Evolutionary conservation across 2,888 invertebrate genomes (phyloP).

Genomic region (Pseudococcus viburni): DNA sequence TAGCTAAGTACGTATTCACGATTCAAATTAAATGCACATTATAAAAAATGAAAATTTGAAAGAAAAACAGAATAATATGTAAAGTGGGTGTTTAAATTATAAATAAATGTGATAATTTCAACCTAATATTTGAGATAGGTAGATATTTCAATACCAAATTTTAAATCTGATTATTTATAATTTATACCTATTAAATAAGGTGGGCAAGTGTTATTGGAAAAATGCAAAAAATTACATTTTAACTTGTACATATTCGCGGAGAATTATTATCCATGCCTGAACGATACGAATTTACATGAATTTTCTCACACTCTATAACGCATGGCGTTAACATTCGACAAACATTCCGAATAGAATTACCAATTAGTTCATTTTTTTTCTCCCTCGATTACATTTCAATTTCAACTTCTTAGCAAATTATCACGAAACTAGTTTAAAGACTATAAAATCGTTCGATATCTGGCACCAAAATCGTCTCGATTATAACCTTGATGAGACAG

Average conservation of each 20-base stretch:
- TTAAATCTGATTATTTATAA: no score
- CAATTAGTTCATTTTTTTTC: background rate
- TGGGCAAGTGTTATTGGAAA: no score
- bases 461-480: background rate
- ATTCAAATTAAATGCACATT: no score
- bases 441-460: background rate
- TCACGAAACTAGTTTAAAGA: background rate
- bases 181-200: no score
- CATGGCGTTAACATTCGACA: background rate
- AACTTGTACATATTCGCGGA: background rate
- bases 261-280: background rate
- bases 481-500: background rate
- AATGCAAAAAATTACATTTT: background rate
- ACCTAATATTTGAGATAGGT: no score
- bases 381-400: background rate
- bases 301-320: background rate
- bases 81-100: no score
- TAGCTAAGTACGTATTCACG: no score
- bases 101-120: no score
- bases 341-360: background rate
- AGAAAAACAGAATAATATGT: no score
- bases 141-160: no score
- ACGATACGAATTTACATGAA: background rate
- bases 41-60: no score
- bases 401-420: background rate